phyloP scores from a whole-genome alignment of 2,888 invertebrate genomes.

The Pherbina coryleti region DNA sequence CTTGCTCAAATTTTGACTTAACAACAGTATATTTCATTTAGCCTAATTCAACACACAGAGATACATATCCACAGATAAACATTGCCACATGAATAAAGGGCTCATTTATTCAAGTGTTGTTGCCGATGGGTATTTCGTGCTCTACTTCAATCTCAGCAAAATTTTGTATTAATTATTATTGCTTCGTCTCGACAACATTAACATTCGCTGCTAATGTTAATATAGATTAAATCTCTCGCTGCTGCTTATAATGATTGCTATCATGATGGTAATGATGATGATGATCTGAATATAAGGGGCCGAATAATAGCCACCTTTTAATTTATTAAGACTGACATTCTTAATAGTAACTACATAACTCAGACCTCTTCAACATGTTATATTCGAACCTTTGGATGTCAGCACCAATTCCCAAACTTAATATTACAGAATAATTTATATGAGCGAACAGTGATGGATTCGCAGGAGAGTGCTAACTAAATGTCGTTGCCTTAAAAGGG shows the following conservation, averaged over 20 bases:
- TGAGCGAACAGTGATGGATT: too few species aligned
- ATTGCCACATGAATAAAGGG: too few species aligned
- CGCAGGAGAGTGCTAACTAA: too few species aligned
- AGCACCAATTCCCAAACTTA: background rate
- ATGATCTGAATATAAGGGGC: background rate
- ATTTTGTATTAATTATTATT: background rate
- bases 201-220: conserved; percentile 20
- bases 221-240: conserved; percentile 1
- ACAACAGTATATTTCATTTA: too few species aligned
- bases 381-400: background rate
- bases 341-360: background rate
- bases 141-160: too few species aligned
- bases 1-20: too few species aligned
- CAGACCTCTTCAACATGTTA: background rate
- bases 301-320: background rate
- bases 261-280: background rate
- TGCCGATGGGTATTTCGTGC: too few species aligned
- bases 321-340: background rate
- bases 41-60: too few species aligned
- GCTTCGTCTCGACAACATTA: background rate
- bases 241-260: background rate
- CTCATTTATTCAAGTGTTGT: too few species aligned
- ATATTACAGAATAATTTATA: too few species aligned
- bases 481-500: too few species aligned
- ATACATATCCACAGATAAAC: too few species aligned